phyloP scores from a whole-genome alignment of 2,888 invertebrate species.

The Drosophila acutilabella region DNA sequence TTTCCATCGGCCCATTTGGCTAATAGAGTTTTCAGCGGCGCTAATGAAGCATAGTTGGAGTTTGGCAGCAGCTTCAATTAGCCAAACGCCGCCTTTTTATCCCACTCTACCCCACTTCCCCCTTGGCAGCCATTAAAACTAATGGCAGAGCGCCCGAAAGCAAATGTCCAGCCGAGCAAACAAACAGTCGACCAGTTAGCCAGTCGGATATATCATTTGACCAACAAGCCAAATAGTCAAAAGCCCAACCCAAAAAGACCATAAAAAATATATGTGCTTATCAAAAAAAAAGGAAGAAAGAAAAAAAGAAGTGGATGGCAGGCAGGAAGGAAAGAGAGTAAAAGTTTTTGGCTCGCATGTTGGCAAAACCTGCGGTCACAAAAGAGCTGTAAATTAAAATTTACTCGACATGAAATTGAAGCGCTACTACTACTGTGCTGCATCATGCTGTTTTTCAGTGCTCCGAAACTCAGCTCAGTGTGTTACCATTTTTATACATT shows the following conservation, averaged over 20 bases:
- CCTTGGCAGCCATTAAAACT: constrained; percentile 59
- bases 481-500: constrained; percentile 20
- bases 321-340: background rate
- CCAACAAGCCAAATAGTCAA: constrained; percentile 62
- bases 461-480: constrained; percentile 7
- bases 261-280: constrained; percentile 8
- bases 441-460: constrained; percentile 3
- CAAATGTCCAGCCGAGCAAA: constrained; percentile 10
- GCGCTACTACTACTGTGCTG: constrained; percentile 26
- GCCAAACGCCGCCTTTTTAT: constrained; percentile 38
- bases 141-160: constrained; percentile 51
- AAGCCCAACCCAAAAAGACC: constrained; percentile 31
- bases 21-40: constrained; percentile 66
- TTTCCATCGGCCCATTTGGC: constrained; percentile 54
- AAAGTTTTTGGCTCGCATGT: constrained; percentile 62
- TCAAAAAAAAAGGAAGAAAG: constrained; percentile 2
- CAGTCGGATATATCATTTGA: constrained; percentile 65
- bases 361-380: constrained; percentile 71
- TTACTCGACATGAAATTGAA: constrained; percentile 76
- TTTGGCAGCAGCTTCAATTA: constrained; percentile 65
- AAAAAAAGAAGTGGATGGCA: background rate
- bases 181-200: constrained; percentile 12
- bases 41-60: constrained; percentile 74
- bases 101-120: background rate
- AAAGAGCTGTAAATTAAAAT: constrained; percentile 79